Evolutionary conservation across 2,113 vertebrate genomes (phyloP).

Genomic region (Hypanus sabinus): DNA sequence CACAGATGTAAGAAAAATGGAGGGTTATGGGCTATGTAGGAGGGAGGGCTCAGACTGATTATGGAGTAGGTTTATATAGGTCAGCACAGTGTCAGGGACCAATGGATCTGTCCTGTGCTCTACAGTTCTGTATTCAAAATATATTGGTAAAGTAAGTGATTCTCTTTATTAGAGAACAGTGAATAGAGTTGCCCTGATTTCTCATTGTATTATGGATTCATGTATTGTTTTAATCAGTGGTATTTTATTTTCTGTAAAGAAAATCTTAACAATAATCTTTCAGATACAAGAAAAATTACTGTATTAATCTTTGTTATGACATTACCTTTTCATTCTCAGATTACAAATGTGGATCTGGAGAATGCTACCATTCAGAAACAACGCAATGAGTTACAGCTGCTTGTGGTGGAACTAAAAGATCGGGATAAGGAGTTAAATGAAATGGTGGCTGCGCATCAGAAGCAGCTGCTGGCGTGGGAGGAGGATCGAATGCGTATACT

Average conservation of each 20-base stretch:
- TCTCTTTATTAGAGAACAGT: not conserved
- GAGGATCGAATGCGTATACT: constrained; percentile 63
- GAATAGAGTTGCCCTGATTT: not conserved
- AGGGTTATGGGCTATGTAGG: too few relatives aligned
- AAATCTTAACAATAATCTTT: constrained; percentile 43
- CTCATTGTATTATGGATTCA: not conserved
- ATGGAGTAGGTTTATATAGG: too few relatives aligned
- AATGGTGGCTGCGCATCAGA: constrained; percentile 64
- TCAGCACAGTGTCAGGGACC: too few relatives aligned
- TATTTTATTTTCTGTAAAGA: constrained; percentile 43
- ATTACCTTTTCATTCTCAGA: constrained; percentile 46
- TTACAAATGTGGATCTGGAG: constrained; percentile 46
- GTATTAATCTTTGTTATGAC: constrained; percentile 24
- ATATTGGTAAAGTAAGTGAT: not conserved
- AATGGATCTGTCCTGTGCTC: too few relatives aligned
- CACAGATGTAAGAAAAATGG: too few relatives aligned
- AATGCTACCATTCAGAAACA: constrained; percentile 58
- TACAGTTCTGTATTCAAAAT: too few relatives aligned
- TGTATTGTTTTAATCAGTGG: constrained; percentile 41
- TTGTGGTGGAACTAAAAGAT: constrained; percentile 64
- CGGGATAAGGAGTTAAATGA: constrained; percentile 64
- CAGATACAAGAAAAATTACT: constrained; percentile 44
- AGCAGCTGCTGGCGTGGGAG: constrained; percentile 64
- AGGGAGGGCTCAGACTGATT: too few relatives aligned
- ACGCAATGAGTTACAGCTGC: constrained; percentile 63